Evolutionary conservation across 2,113 vertebrate genomes (phyloP).

Genomic region (Gadus chalcogrammus): DNA sequence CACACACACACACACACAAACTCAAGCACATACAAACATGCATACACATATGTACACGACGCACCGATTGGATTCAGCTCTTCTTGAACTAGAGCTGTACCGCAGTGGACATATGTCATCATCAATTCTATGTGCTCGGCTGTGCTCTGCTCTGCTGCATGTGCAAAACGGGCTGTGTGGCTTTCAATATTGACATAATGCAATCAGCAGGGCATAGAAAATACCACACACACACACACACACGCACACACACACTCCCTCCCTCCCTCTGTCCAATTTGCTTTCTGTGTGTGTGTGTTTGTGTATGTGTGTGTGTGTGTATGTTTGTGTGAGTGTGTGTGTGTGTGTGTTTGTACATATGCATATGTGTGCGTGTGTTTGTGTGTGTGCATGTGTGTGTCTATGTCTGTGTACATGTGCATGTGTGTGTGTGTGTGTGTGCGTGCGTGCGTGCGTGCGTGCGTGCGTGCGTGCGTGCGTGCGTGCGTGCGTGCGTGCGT

Average conservation of each 20-base stretch:
- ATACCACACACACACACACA: not conserved
- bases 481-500: too few species aligned
- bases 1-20: not conserved
- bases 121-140: too few species aligned
- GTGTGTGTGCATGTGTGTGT: not conserved
- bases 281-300: too few species aligned
- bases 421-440: not conserved
- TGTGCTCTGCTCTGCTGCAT: too few species aligned
- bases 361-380: slow-evolving; percentile 19
- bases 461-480: too few species aligned
- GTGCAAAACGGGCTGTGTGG: not conserved
- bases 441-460: too few species aligned
- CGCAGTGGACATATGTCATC: too few species aligned
- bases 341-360: not conserved
- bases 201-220: not conserved
- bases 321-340: not conserved
- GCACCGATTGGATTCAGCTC: not conserved
- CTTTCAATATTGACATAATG: slow-evolving; percentile 12
- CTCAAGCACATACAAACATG: not conserved
- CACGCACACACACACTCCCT: too few species aligned
- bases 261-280: too few species aligned
- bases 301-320: too few species aligned
- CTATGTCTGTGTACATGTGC: not conserved
- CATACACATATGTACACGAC: not conserved
- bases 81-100: too few species aligned